phyloP scores from a whole-genome alignment of 2,888 invertebrate genomes.

The Octodonta nipae region DNA sequence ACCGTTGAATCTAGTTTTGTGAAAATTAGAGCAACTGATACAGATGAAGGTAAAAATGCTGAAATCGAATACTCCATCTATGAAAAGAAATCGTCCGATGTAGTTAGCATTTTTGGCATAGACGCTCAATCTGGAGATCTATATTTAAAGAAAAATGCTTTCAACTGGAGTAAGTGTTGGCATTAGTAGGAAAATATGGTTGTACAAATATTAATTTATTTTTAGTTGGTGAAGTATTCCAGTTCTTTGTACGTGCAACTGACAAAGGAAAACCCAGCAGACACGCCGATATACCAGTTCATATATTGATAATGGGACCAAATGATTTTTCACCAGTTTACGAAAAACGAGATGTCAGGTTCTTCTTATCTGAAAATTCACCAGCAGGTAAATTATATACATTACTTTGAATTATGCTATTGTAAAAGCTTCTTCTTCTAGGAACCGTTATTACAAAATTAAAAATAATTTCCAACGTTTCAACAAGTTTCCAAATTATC shows the following conservation, averaged over 20 bases:
- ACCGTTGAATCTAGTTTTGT: slow-evolving; percentile 45
- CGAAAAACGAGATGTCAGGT: slow-evolving; percentile 58
- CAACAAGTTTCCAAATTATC: slow-evolving; percentile 49
- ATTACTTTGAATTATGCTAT: slow-evolving; percentile 1
- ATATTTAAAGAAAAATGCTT: slow-evolving; percentile 48
- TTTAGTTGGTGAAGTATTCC: slow-evolving; percentile 63
- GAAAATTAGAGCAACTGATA: slow-evolving; percentile 60
- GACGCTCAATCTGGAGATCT: slow-evolving; percentile 63
- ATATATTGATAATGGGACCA: slow-evolving; percentile 61
- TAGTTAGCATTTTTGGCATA: slow-evolving; percentile 58
- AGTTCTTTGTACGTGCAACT: slow-evolving; percentile 78
- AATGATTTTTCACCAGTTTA: slow-evolving; percentile 60
- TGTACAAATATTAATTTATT: slow-evolving; percentile 12
- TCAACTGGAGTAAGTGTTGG: slow-evolving; percentile 35
- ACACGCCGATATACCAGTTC: slow-evolving; percentile 70
- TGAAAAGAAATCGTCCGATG: slow-evolving; percentile 49
- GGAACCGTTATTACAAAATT: slow-evolving; percentile 55
- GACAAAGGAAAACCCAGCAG: slow-evolving; percentile 66
- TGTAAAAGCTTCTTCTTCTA: slow-evolving; percentile 20
- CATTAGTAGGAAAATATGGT: not conserved
- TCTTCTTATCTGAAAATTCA: slow-evolving; percentile 69
- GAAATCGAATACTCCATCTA: slow-evolving; percentile 65
- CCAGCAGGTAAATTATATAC: slow-evolving; percentile 38
- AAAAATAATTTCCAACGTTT: slow-evolving; percentile 49
- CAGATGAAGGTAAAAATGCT: slow-evolving; percentile 61